Percentiles rank a stretch among this genome's conserved stretches.
These are phyloP conservation scores for Nothobranchius kuhntae DNA, from an alignment of 2,113 vertebrate genomes.

Conservation along the genomic window DNA sequence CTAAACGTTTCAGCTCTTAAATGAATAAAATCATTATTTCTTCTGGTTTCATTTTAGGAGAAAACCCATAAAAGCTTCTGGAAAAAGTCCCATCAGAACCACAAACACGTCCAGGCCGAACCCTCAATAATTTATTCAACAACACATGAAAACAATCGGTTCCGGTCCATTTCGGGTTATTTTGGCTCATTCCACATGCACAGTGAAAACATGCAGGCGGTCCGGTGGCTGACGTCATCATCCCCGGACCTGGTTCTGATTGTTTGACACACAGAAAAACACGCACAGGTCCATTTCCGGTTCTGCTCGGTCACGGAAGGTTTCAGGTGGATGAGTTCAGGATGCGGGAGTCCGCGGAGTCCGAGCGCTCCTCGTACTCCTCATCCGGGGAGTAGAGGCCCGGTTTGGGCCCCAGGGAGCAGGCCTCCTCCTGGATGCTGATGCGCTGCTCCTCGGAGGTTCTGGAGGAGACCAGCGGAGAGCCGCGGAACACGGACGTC, in stretches of 20 bases:
- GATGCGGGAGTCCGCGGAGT: constrained; percentile 94
- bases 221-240: neutral
- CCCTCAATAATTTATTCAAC: no score
- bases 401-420: constrained; percentile 87
- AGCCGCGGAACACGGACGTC: constrained; percentile 84
- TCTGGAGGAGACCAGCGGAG: constrained; percentile 82
- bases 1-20: no score
- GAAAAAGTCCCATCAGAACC: no score
- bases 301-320: constrained; percentile 4
- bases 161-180: no score
- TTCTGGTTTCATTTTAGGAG: no score
- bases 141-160: no score
- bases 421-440: constrained; percentile 86
- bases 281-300: constrained; percentile 31
- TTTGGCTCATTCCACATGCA: no score
- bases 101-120: no score
- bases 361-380: constrained; percentile 94
- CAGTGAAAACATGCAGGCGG: neutral
- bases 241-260: no score
- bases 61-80: no score
- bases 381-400: constrained; percentile 91
- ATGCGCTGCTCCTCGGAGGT: constrained; percentile 86
- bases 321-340: constrained; percentile 88
- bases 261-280: neutral
- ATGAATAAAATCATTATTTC: no score